Conservation (phyloP, 1,140 invertebrate genomes). For the Plectrocnemia conspersa region DNA sequence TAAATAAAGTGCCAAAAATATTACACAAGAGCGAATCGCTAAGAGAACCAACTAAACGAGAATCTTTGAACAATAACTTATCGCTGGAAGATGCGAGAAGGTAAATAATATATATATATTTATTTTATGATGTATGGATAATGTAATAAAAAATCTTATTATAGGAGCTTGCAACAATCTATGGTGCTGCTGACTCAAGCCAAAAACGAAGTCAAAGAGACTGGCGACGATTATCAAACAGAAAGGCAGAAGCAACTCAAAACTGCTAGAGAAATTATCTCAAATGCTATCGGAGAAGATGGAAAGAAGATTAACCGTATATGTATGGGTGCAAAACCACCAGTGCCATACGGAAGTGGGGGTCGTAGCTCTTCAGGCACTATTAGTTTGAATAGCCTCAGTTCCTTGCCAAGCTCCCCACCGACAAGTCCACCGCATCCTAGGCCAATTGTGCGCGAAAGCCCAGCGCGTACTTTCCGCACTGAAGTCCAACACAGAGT, state of each 20-base stretch:
- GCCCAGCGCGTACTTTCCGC: slow-evolving; percentile 42
- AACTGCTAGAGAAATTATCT: slow-evolving; percentile 55
- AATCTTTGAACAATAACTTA: slow-evolving; percentile 25
- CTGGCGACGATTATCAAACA: slow-evolving; percentile 39
- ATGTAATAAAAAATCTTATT: slow-evolving; percentile 10
- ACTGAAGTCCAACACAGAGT: slow-evolving; percentile 49
- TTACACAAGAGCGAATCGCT: slow-evolving; percentile 33
- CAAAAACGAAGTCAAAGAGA: slow-evolving; percentile 41
- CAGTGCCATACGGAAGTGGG: slow-evolving; percentile 53
- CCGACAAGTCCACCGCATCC: slow-evolving; percentile 31
- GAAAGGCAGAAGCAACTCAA: slow-evolving; percentile 50
- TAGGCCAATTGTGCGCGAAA: slow-evolving; percentile 31
- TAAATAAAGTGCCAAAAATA: slow-evolving; percentile 30
- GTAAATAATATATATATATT: slow-evolving; percentile 19
- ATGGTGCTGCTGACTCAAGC: slow-evolving; percentile 45
- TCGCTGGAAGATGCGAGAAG: slow-evolving; percentile 34
- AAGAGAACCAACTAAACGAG: slow-evolving; percentile 29
- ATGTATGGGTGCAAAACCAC: slow-evolving; percentile 50
- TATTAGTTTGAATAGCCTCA: slow-evolving; percentile 43
- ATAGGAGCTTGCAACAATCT: slow-evolving; percentile 46
- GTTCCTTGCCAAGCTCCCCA: slow-evolving; percentile 30
- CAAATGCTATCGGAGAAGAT: slow-evolving; percentile 49
- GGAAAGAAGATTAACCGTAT: slow-evolving; percentile 39
- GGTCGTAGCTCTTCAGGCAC: slow-evolving; percentile 52
- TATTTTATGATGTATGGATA: not conserved